Conservation (phyloP, 2,113 vertebrate genomes). For the Setophaga coronata region DNA sequence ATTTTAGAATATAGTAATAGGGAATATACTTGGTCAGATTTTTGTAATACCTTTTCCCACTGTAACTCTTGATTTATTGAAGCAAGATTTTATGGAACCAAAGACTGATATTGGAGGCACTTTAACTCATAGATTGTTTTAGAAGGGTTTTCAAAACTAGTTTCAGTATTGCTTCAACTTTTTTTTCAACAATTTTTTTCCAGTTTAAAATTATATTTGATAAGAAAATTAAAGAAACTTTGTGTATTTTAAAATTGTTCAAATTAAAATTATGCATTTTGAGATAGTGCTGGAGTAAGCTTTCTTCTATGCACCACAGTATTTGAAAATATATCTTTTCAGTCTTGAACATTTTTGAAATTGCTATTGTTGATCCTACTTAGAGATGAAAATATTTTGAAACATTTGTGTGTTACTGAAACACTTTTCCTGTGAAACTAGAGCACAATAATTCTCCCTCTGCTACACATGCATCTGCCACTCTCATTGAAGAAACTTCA, state of each 20-base stretch:
- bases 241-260: neutral
- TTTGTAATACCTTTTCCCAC: neutral
- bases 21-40: neutral
- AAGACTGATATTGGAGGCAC: neutral
- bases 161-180: neutral
- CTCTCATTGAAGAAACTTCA: neutral
- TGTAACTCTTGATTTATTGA: neutral
- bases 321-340: neutral
- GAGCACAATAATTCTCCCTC: neutral
- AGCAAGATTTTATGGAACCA: neutral
- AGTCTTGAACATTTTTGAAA: neutral
- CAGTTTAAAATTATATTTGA: neutral
- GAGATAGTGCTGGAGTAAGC: neutral
- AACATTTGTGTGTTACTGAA: neutral
- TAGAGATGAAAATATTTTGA: neutral
- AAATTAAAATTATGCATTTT: neutral
- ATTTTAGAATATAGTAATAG: neutral
- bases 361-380: neutral
- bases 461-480: neutral
- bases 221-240: neutral
- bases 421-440: neutral
- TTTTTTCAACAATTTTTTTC: neutral
- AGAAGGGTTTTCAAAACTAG: neutral
- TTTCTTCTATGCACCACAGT: neutral
- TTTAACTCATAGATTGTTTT: neutral